Conservation (phyloP, 2,888 invertebrate species). For the Diplazon laetatorius region DNA sequence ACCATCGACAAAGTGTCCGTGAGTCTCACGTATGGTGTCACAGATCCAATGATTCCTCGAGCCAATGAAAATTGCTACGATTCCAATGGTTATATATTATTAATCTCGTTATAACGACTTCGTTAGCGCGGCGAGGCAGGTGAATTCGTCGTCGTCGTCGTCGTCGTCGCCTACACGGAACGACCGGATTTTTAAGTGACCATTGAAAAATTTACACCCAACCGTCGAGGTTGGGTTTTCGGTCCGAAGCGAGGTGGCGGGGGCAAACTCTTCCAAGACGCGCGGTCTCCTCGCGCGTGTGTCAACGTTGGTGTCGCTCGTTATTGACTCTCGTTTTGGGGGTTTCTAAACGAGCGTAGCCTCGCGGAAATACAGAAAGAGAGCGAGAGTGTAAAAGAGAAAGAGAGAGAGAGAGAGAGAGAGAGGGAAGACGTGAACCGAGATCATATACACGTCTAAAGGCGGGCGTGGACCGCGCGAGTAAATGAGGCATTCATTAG, state of each 20-base stretch:
- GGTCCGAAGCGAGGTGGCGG: too few relatives aligned
- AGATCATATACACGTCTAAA: conserved; percentile 43
- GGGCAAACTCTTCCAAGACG: too few relatives aligned
- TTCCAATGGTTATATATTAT: conserved; percentile 66
- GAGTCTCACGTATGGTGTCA: neutral
- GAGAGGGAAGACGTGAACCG: conserved; percentile 12
- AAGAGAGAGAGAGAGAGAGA: conserved; percentile 24
- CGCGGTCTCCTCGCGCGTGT: conserved; percentile 30
- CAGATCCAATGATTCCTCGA: neutral
- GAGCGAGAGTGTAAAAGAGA: conserved; percentile 28
- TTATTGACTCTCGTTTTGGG: conserved; percentile 60
- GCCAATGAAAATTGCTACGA: conserved; percentile 49
- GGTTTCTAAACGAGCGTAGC: conserved; percentile 53
- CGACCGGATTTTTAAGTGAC: conserved; percentile 63
- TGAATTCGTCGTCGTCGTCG: too few relatives aligned
- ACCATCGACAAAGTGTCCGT: conserved; percentile 3
- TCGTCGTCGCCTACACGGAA: too few relatives aligned
- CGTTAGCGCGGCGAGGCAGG: conserved; percentile 53
- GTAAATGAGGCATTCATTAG: conserved; percentile 76
- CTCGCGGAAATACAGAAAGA: conserved; percentile 30
- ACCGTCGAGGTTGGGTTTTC: too few relatives aligned
- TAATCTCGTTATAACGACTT: conserved; percentile 70
- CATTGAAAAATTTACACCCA: conserved; percentile 56
- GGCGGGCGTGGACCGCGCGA: conserved; percentile 61
- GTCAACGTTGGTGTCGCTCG: conserved; percentile 57